Percentiles rank a stretch among this genome's conserved stretches.
Conservation (phyloP, 2,888 invertebrate species). For the Clivina fossor region DNA sequence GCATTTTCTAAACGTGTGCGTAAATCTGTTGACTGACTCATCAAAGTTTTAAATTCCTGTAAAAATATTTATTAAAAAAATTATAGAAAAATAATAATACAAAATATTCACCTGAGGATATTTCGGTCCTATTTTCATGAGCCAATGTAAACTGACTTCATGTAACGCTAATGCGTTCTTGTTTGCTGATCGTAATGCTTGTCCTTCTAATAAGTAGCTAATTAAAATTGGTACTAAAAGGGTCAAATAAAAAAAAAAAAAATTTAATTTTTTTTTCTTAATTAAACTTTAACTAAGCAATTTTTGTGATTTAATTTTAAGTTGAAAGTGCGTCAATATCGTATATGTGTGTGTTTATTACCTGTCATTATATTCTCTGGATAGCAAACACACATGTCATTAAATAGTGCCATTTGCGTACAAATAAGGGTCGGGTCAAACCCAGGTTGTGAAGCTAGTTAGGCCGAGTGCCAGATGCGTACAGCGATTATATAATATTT, state of each 20-base stretch:
- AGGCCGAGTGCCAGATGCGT: no score
- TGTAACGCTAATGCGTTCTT: constrained; percentile 74
- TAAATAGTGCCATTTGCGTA: no score
- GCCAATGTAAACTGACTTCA: constrained; percentile 85
- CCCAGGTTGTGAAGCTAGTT: no score
- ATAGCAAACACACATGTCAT: constrained; percentile 29
- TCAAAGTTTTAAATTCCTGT: constrained; percentile 86
- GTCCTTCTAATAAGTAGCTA: constrained; percentile 75
- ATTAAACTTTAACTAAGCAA: no score
- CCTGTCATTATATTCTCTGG: constrained; percentile 31
- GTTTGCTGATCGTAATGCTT: constrained; percentile 61
- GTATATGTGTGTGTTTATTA: constrained; percentile 5
- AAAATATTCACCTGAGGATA: constrained; percentile 72
- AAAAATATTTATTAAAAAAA: constrained; percentile 18
- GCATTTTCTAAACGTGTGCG: constrained; percentile 83
- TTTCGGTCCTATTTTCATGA: constrained; percentile 89
- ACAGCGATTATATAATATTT: no score
- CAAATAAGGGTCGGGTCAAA: no score
- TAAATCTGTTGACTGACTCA: constrained; percentile 80
- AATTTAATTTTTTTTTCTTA: no score
- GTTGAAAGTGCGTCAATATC: no score
- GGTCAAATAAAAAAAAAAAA: no score
- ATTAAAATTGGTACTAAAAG: constrained; percentile 89
- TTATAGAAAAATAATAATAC: constrained; percentile 11
- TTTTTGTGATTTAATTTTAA: no score